Conservation (phyloP, 2,797 vertebrate genomes). For the Periophthalmus magnuspinnatus region DNA sequence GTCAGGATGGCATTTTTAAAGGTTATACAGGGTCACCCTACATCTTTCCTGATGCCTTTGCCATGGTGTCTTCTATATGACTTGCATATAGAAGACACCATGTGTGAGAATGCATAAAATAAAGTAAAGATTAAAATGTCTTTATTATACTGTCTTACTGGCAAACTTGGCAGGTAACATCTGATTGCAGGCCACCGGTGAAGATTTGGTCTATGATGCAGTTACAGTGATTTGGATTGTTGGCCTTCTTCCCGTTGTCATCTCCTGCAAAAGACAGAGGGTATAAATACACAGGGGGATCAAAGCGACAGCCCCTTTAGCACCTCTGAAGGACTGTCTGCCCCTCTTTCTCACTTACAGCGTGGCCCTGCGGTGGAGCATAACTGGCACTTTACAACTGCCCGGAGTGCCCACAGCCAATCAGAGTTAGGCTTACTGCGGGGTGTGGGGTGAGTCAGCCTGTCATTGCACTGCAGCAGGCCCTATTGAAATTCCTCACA, state of each 20-base stretch:
- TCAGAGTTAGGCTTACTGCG: conserved; percentile 33
- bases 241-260: conserved; percentile 95
- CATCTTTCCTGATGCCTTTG: neutral
- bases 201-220: conserved; percentile 99
- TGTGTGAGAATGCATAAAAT: no score
- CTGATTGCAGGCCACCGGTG: conserved; percentile 94
- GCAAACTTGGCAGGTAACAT: conserved; percentile 97
- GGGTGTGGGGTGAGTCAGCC: conserved; percentile 41
- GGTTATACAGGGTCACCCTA: neutral
- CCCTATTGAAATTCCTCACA: conserved; percentile 61
- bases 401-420: conserved; percentile 34
- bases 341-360: conserved; percentile 32
- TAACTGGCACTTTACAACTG: conserved; percentile 35
- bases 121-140: no score
- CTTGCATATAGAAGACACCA: no score
- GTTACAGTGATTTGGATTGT: conserved; percentile 98
- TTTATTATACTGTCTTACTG: conserved; percentile 81
- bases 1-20: neutral
- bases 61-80: neutral
- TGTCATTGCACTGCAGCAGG: conserved; percentile 46
- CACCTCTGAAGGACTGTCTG: conserved; percentile 41
- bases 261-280: conserved; percentile 78
- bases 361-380: conserved; percentile 31
- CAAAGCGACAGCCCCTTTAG: conserved; percentile 39
- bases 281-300: conserved; percentile 27